Evolutionary conservation across 2,888 invertebrate species (phyloP).

Genomic region (Periphyllus acericola): DNA sequence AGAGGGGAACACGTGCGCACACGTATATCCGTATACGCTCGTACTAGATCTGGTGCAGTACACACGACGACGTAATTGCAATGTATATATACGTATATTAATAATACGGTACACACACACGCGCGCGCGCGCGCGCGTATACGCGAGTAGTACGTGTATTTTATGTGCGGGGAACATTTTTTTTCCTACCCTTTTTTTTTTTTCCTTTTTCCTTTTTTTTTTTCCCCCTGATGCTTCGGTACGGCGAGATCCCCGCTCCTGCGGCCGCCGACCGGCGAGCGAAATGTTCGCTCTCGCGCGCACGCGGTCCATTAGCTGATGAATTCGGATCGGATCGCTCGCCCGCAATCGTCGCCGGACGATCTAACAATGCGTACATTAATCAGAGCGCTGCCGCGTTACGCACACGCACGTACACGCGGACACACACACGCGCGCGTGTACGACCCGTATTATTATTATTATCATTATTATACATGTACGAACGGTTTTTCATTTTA

Average conservation of each 20-base stretch:
- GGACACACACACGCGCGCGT: background rate
- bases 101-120: background rate
- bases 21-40: background rate
- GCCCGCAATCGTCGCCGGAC: slow-evolving; percentile 38
- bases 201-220: background rate
- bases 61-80: background rate
- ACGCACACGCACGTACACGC: background rate
- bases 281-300: slow-evolving; percentile 31
- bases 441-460: too few species aligned
- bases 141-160: background rate
- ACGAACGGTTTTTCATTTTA: slow-evolving; percentile 36
- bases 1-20: too few species aligned
- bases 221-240: background rate
- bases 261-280: background rate
- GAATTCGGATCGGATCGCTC: slow-evolving; percentile 48
- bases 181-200: background rate
- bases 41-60: background rate
- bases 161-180: background rate
- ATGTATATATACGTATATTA: background rate
- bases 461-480: background rate
- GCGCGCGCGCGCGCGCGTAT: background rate
- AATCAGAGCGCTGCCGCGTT: slow-evolving; percentile 37
- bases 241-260: background rate
- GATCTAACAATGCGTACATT: slow-evolving; percentile 52
- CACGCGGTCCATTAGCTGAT: slow-evolving; percentile 54